Base-by-base conservation (phyloP, 2,113 vertebrate genomes). In the Fukomys damarensis region DNA sequence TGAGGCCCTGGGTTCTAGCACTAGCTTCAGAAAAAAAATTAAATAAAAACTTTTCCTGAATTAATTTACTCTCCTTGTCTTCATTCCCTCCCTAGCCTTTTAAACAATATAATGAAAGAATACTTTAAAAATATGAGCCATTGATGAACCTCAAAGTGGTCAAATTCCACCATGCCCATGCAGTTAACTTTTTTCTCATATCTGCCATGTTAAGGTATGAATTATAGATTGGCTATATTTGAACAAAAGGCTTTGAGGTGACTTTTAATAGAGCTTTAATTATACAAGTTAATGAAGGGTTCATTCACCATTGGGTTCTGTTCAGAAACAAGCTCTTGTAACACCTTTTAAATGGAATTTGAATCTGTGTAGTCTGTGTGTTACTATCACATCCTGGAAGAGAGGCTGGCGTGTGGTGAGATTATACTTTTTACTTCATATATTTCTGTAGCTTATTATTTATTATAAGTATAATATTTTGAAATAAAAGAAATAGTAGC, bases 231-330 rank as follows among this genome's bases (percentile, higher is more conserved):
- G 41, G 46, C 24, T 91, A 7, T 84, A 59, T 86, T 87, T 72
- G 16, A 65, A 72, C 28, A 70, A 84, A 86, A 84, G 61, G 41
- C 61, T 89, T 12, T 28, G n/a, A 46, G 41, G 12, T 30, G 81
- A 16, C 56, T 93, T 68, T 91, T 94, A 77, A 58, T 81, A 65
- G 41, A 54, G 38, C 61, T 97, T 83, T 79, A 76, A 84, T 93
- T 92, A 90, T 83, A n/a, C 19, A 54, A 2, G 28, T 86, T 83
- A 87, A 19, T 59, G 30, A 87, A 93, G 24, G 16, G 65, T 79
- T 65, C 24, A 66, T 41, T n/a, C 28, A 49, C 43, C 46, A 79
- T 87, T 22, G 46, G 26, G 12, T 86, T 83, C 32, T 61, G 38
- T 83, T 89, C 65, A 65, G 52, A 91, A 63, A 5, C 19, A 77